Conservation (phyloP, 2,797 vertebrate species). For the Poecile montanus region DNA sequence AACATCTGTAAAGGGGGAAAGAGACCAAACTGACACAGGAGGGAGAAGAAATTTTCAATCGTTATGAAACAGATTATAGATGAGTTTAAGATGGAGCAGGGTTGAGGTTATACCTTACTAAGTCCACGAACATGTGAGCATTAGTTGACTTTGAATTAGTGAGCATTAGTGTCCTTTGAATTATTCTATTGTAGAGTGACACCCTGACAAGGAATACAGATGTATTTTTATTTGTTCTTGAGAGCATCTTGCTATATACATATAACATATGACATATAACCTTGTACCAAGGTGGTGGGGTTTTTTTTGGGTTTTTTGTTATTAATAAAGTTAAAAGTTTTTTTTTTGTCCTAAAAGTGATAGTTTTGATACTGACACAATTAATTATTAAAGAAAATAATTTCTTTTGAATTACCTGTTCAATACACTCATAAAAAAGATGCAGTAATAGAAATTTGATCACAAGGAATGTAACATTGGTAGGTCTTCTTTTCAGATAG, state of each 20-base stretch:
- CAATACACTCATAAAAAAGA: neutral
- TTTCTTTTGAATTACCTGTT: neutral
- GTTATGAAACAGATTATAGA: neutral
- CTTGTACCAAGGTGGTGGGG: neutral
- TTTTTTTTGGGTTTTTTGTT: neutral
- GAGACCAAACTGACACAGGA: neutral
- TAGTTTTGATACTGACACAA: neutral
- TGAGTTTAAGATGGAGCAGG: neutral
- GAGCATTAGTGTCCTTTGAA: neutral
- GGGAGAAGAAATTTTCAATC: neutral
- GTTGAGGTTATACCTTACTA: neutral
- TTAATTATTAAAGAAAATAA: neutral
- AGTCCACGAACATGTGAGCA: rapidly evolving
- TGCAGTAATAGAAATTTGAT: neutral
- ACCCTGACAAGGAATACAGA: neutral
- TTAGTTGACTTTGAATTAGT: neutral
- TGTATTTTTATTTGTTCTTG: neutral
- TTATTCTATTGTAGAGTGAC: neutral
- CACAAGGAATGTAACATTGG: neutral
- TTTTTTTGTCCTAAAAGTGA: neutral
- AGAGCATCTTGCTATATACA: neutral
- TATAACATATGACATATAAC: neutral
- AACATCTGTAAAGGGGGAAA: rapidly evolving
- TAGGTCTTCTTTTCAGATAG: neutral
- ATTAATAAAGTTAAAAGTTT: neutral